Percentiles rank a stretch among this genome's conserved stretches.
These are phyloP conservation scores for Coilia nasus DNA, from an alignment of 2,797 vertebrate genomes.

Conservation along the genomic window DNA sequence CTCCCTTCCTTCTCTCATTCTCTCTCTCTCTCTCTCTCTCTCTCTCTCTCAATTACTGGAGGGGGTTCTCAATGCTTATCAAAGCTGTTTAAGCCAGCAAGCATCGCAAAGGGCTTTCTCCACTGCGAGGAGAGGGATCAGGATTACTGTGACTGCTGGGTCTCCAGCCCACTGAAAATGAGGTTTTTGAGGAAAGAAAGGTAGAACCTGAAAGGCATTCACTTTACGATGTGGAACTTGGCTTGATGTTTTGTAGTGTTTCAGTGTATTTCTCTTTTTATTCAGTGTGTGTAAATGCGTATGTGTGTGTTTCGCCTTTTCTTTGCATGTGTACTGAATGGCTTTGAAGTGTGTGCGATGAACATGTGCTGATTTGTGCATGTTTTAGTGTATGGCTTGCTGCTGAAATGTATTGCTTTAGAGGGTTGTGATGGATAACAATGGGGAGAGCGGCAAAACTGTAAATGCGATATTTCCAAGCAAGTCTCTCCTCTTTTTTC, in stretches of 20 bases:
- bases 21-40: neutral
- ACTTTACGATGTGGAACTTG: neutral
- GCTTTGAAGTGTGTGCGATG: neutral
- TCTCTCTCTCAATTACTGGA: neutral
- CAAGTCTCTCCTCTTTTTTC: neutral
- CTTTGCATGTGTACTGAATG: neutral
- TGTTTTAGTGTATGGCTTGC: slow-evolving; percentile 13
- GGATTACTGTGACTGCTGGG: slow-evolving; percentile 20
- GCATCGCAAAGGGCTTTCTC: slow-evolving; percentile 24
- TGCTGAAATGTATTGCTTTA: neutral
- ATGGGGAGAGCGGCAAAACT: neutral
- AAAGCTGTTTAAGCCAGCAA: slow-evolving; percentile 28
- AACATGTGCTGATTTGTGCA: slow-evolving; percentile 6
- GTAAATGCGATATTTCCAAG: slow-evolving; percentile 1
- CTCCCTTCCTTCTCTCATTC: slow-evolving; percentile 49
- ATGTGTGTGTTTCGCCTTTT: neutral
- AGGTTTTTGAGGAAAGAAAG: slow-evolving; percentile 29
- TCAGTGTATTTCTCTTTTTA: neutral
- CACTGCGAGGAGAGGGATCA: slow-evolving; percentile 5
- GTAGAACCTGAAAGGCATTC: slow-evolving; percentile 11
- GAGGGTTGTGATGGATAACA: slow-evolving; percentile 2
- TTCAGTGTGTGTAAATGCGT: neutral
- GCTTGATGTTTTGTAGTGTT: neutral
- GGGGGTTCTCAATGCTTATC: slow-evolving; percentile 19
- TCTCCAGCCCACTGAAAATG: slow-evolving; percentile 23